phyloP scores from a whole-genome alignment of 2,888 invertebrate genomes.

The Macaria notata region DNA sequence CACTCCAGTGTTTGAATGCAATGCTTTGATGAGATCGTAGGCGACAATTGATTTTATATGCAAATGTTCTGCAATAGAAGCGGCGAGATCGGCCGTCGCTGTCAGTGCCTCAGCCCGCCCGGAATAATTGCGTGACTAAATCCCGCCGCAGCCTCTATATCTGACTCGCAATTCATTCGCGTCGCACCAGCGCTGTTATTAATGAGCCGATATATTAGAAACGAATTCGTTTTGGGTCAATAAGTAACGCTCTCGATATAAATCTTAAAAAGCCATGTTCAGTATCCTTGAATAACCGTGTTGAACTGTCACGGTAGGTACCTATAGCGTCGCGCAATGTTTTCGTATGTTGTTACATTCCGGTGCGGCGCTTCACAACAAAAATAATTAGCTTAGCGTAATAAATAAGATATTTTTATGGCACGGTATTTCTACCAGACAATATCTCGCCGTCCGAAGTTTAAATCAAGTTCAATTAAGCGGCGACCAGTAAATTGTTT shows the following conservation, averaged over 20 bases:
- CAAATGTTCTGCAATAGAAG: slow-evolving; percentile 58
- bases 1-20: slow-evolving; percentile 20
- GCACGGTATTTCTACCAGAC: background rate
- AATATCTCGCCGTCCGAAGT: slow-evolving; percentile 10
- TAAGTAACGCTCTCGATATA: slow-evolving; percentile 49
- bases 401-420: slow-evolving; percentile 4
- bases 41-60: slow-evolving; percentile 50
- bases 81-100: slow-evolving; percentile 47
- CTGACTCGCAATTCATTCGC: slow-evolving; percentile 59
- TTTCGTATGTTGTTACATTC: background rate
- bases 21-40: slow-evolving; percentile 30
- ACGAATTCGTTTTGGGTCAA: slow-evolving; percentile 62
- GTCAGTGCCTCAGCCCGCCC: slow-evolving; percentile 43
- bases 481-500: slow-evolving; percentile 18
- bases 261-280: slow-evolving; percentile 39
- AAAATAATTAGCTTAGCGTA: background rate
- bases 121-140: slow-evolving; percentile 69
- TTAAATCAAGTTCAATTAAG: slow-evolving; percentile 23
- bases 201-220: slow-evolving; percentile 66
- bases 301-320: too few species aligned
- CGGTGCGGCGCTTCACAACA: background rate
- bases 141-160: slow-evolving; percentile 54
- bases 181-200: slow-evolving; percentile 59
- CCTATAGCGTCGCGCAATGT: too few species aligned
- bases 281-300: slow-evolving; percentile 6